Percentiles rank a stretch among this genome's conserved stretches.
These are phyloP conservation scores for Tetramorium bicarinatum DNA, from an alignment of 2,888 invertebrate species.

Conservation along the genomic window DNA sequence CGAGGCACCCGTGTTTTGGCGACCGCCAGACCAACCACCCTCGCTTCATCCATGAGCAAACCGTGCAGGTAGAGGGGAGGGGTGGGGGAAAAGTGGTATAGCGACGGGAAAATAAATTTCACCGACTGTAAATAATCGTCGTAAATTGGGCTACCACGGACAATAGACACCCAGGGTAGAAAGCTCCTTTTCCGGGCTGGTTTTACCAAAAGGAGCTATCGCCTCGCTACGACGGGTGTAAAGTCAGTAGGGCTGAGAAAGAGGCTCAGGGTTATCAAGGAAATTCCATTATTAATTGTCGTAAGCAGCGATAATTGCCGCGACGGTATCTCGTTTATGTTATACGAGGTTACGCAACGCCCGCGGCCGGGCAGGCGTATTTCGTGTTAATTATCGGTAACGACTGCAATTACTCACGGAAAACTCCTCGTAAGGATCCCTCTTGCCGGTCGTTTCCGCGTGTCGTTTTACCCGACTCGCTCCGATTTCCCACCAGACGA, in stretches of 20 bases:
- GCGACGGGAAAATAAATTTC: constrained; percentile 65
- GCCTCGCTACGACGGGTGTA: constrained; percentile 21
- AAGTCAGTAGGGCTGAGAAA: constrained; percentile 13
- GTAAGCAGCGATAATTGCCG: constrained; percentile 76
- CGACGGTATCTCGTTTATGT: constrained; percentile 75
- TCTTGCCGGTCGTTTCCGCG: constrained; percentile 65
- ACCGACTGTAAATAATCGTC: constrained; percentile 72
- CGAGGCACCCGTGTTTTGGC: constrained; percentile 62
- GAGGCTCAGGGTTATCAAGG: constrained; percentile 58
- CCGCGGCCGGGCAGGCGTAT: constrained; percentile 66
- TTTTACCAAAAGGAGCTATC: constrained; percentile 47
- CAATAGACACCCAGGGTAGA: constrained; percentile 55
- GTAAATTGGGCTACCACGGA: constrained; percentile 71
- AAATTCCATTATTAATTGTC: constrained; percentile 76
- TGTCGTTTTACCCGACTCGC: constrained; percentile 75
- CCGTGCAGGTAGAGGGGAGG: constrained; percentile 1
- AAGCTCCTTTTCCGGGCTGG: constrained; percentile 67
- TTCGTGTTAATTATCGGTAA: constrained; percentile 83
- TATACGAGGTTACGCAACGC: constrained; percentile 73
- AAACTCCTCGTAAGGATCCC: constrained; percentile 74
- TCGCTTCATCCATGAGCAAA: constrained; percentile 61
- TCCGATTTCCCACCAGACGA: constrained; percentile 73
- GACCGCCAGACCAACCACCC: constrained; percentile 59
- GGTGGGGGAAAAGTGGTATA: constrained; percentile 15
- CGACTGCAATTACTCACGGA: constrained; percentile 82